Conservation (phyloP, 2,113 vertebrate species). For the Antennarius striatus region DNA sequence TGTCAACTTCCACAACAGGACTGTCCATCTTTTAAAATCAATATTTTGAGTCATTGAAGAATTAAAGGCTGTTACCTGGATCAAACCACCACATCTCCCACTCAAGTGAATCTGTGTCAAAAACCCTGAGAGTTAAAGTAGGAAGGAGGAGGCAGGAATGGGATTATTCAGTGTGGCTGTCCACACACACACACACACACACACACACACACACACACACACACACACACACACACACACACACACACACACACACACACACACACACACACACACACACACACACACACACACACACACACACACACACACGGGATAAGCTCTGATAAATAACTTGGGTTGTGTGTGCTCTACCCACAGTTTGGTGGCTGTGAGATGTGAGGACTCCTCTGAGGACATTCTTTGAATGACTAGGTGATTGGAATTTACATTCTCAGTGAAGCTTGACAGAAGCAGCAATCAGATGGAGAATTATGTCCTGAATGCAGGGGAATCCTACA, state of each 20-base stretch:
- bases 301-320: no score
- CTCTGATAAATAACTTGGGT: no score
- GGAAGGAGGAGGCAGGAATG: neutral
- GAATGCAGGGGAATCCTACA: no score
- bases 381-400: no score
- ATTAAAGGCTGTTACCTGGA: conserved; percentile 30
- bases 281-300: no score
- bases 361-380: no score
- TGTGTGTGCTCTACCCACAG: no score
- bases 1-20: conserved; percentile 24
- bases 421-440: no score
- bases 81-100: neutral
- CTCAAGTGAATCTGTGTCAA: neutral
- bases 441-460: no score
- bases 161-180: conserved; percentile 10
- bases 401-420: no score
- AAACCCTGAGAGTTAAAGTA: conserved; percentile 1
- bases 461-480: no score
- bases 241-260: neutral
- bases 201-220: no score
- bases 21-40: conserved; percentile 34
- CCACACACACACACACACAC: neutral
- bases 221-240: conserved; percentile 1
- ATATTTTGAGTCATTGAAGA: conserved; percentile 13
- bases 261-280: neutral